These are phyloP conservation scores for Felis catus DNA, from an alignment of 2,113 vertebrate genomes.

Conservation along the genomic window F.catus_Fca126_mat1.0 CM031415.1:65330501-65331000, in stretches of 20 bases:
- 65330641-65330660: not conserved
- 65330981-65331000: not conserved
- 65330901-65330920: not conserved
- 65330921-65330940: not conserved
- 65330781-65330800: not conserved
- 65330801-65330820: not conserved
- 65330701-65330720: not conserved
- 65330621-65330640: not conserved
- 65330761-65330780: not conserved
- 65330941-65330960: not conserved
- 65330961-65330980: not conserved
- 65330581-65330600: not conserved
- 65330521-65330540: not conserved
- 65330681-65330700: not conserved
- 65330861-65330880: not conserved
- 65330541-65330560: not conserved
- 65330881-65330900: not conserved
- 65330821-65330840: not conserved
- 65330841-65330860: not conserved
- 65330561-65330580: not conserved
- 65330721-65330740: not conserved
- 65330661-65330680: not conserved
- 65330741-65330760: not conserved
- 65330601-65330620: not conserved
- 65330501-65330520: not conserved